phyloP scores from a whole-genome alignment of 2,888 invertebrate species.

The Ryuthela nishihirai region DNA sequence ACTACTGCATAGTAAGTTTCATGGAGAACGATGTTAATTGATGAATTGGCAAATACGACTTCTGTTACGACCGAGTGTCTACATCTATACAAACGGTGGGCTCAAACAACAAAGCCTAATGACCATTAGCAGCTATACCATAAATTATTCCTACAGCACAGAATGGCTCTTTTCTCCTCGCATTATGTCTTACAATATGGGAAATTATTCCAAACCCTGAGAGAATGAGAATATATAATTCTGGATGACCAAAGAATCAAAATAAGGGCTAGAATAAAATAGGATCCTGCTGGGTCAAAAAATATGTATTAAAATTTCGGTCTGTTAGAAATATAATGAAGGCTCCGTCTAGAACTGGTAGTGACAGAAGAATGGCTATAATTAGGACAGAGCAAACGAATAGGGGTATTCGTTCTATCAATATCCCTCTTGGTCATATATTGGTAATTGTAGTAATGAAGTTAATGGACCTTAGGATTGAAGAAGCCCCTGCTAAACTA shows the following conservation, averaged over 20 bases:
- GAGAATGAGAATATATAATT: slow-evolving; percentile 81
- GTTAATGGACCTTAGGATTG: slow-evolving; percentile 71
- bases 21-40: too few relatives aligned
- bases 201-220: too few relatives aligned
- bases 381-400: slow-evolving; percentile 64
- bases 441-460: slow-evolving; percentile 73
- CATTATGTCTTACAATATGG: too few relatives aligned
- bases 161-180: slow-evolving; percentile 70
- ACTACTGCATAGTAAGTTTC: too few relatives aligned
- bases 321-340: slow-evolving; percentile 79
- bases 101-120: slow-evolving; percentile 80
- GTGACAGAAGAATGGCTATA: slow-evolving; percentile 61
- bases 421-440: slow-evolving; percentile 62
- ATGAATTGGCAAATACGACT: too few relatives aligned
- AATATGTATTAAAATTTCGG: slow-evolving; percentile 71
- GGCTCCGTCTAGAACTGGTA: slow-evolving; percentile 73
- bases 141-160: slow-evolving; percentile 71
- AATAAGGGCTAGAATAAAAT: slow-evolving; percentile 76
- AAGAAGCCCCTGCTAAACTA: slow-evolving; percentile 68
- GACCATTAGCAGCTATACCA: slow-evolving; percentile 74
- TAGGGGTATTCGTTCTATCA: too few relatives aligned
- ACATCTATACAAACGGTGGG: slow-evolving; percentile 82
- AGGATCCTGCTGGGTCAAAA: slow-evolving; percentile 72
- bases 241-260: too few relatives aligned
- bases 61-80: slow-evolving; percentile 77